These are phyloP conservation scores for Sus cebifrons DNA, from an alignment of 2,797 vertebrate species.

Conservation along the genomic window DNA sequence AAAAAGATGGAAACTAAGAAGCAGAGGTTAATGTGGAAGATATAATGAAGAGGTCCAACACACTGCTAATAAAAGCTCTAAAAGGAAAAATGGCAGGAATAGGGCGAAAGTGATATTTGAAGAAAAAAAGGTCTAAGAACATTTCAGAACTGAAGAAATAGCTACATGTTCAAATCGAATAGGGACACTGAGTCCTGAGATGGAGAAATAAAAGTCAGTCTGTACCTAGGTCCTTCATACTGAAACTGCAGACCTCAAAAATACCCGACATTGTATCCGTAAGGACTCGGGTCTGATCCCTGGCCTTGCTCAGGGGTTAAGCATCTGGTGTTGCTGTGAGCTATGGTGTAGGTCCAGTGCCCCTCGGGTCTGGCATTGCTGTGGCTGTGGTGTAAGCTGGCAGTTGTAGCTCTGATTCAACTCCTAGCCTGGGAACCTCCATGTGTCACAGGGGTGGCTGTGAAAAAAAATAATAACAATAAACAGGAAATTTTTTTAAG, in stretches of 20 bases:
- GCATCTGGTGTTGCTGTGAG: too few species aligned
- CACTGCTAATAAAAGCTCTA: not conserved
- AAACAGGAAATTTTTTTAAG: not conserved
- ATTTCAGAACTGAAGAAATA: conserved; percentile 4
- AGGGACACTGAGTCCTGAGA: not conserved
- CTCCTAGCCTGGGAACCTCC: too few species aligned
- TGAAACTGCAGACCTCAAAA: not conserved
- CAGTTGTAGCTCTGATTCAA: too few species aligned
- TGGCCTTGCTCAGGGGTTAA: too few species aligned
- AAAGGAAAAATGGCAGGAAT: not conserved
- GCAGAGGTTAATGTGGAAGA: not conserved
- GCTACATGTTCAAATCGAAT: not conserved
- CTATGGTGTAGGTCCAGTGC: too few species aligned
- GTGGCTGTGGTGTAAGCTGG: too few species aligned
- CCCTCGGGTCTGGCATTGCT: too few species aligned
- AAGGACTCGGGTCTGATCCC: too few species aligned
- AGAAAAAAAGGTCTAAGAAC: not conserved
- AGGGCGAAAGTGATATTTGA: not conserved
- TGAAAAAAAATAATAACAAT: too few species aligned
- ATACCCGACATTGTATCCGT: too few species aligned
- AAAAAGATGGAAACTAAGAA: not conserved
- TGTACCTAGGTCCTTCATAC: not conserved
- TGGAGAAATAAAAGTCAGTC: not conserved
- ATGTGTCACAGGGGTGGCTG: too few species aligned
- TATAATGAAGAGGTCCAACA: not conserved